Percentiles rank a stretch among this genome's conserved stretches.
phyloP scores from a whole-genome alignment of 2,113 vertebrate species.

The Cyprinodon brontotheroides region DNA sequence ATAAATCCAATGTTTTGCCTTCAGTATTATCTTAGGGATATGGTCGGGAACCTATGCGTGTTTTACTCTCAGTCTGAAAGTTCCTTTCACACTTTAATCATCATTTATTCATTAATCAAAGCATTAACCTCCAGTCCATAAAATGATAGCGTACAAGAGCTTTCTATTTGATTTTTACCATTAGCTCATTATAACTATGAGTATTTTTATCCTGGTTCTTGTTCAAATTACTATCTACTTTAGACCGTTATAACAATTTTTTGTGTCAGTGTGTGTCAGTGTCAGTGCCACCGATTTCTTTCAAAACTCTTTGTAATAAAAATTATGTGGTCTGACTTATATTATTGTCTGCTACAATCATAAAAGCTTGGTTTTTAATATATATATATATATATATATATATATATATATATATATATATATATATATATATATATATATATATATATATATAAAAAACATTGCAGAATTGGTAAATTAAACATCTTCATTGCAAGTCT shows the following conservation, averaged over 20 bases:
- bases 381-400: background rate
- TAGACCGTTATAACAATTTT: constrained; percentile 49
- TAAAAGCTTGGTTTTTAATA: constrained; percentile 14
- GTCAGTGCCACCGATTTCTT: constrained; percentile 34
- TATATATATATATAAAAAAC: background rate
- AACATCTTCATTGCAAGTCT: constrained; percentile 27
- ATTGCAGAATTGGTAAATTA: background rate
- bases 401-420: no score
- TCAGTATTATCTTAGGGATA: constrained; percentile 36
- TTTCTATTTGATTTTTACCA: constrained; percentile 38
- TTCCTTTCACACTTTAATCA: constrained; percentile 17
- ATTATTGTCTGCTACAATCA: constrained; percentile 13
- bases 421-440: no score
- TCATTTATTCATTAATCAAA: background rate
- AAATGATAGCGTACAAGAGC: background rate
- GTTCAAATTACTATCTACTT: constrained; percentile 22
- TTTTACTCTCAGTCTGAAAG: background rate
- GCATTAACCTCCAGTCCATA: constrained; percentile 15
- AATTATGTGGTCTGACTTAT: constrained; percentile 51
- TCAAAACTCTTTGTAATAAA: constrained; percentile 57
- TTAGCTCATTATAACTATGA: constrained; percentile 43
- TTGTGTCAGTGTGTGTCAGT: constrained; percentile 38
- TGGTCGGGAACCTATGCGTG: constrained; percentile 24
- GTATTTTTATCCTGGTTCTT: constrained; percentile 34
- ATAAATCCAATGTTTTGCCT: constrained; percentile 45